A percentile compares a stretch with the other conserved stretches of the same genome.
Evolutionary conservation across 2,113 vertebrate genomes (phyloP).

Genomic region (Lota lota): DNA sequence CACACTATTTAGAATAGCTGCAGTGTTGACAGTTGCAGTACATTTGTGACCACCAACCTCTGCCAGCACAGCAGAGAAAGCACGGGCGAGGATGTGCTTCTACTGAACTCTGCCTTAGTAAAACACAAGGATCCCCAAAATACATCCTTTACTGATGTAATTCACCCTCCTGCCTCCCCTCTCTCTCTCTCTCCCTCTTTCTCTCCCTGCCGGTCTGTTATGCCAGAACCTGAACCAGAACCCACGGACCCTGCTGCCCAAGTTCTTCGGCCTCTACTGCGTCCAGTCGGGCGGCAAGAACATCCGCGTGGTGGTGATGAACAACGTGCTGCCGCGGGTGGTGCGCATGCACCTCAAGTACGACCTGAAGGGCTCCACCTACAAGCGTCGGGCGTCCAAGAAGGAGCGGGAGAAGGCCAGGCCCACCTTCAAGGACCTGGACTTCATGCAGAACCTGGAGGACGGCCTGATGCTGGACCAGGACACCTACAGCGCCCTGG

Average conservation of each 20-base stretch:
- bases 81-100: too few species aligned
- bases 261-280: slow-evolving; percentile 97
- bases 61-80: too few species aligned
- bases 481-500: slow-evolving; percentile 89
- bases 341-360: slow-evolving; percentile 98
- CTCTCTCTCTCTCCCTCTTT: neutral
- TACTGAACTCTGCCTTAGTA: too few species aligned
- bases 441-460: slow-evolving; percentile 92
- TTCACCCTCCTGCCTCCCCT: neutral
- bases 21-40: too few species aligned
- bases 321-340: slow-evolving; percentile 91
- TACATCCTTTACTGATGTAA: too few species aligned
- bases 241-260: slow-evolving; percentile 92
- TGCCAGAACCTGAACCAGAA: slow-evolving; percentile 96
- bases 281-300: slow-evolving; percentile 97
- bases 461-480: slow-evolving; percentile 91
- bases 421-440: slow-evolving; percentile 95
- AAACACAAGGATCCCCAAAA: too few species aligned
- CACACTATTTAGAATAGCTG: too few species aligned
- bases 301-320: slow-evolving; percentile 97
- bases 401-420: slow-evolving; percentile 92
- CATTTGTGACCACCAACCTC: too few species aligned
- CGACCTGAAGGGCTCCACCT: slow-evolving; percentile 96
- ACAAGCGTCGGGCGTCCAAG: slow-evolving; percentile 92
- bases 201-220: neutral